These are phyloP conservation scores for Artibeus lituratus DNA, from an alignment of 2,797 vertebrate genomes.

Conservation along the genomic window DNA sequence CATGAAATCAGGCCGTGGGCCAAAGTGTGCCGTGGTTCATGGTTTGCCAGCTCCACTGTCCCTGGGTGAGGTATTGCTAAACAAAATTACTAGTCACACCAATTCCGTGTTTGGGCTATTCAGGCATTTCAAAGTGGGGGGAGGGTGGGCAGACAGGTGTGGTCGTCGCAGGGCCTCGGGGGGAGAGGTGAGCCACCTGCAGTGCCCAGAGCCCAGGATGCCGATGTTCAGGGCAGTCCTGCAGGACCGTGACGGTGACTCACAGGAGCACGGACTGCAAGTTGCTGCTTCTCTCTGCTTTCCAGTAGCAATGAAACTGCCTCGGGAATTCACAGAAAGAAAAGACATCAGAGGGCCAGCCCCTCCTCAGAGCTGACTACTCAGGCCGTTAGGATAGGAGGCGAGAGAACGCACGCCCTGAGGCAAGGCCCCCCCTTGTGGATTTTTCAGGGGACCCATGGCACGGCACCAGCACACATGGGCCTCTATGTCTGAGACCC, in stretches of 20 bases:
- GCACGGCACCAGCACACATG: neutral
- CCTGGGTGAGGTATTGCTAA: neutral
- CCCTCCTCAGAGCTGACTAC: neutral
- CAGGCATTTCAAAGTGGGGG: neutral
- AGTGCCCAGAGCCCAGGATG: neutral
- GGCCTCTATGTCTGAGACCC: neutral
- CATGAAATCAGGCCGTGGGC: neutral
- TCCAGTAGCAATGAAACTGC: rapidly evolving
- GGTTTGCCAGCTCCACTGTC: neutral
- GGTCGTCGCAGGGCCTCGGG: neutral
- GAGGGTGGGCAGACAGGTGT: neutral
- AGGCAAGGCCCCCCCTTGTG: neutral
- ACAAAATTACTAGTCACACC: neutral
- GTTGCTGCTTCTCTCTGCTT: neutral
- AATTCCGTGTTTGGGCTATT: neutral
- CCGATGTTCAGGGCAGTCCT: no score
- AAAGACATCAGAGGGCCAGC: neutral
- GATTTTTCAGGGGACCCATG: neutral
- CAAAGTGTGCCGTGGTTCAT: no score
- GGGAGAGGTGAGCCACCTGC: neutral
- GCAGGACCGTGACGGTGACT: rapidly evolving
- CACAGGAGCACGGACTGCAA: neutral
- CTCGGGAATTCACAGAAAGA: neutral
- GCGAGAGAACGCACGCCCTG: neutral
- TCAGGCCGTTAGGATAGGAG: neutral